phyloP scores from a whole-genome alignment of 2,113 vertebrate genomes.

The Sterrhoptilus dennistouni region DNA sequence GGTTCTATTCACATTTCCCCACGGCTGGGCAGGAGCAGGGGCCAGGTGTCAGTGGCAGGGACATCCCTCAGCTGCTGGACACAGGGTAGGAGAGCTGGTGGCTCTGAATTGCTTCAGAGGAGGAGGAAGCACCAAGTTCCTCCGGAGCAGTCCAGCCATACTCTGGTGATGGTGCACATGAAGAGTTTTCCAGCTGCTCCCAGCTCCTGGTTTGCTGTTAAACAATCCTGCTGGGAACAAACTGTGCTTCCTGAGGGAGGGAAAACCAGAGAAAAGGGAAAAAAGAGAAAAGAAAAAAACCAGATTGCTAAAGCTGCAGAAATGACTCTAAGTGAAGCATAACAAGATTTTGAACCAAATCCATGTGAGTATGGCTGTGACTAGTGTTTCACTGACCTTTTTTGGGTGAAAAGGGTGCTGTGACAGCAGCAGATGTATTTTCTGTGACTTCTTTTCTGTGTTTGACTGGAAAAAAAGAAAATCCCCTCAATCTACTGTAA shows the following conservation, averaged over 20 bases:
- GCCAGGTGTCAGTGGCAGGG: not conserved
- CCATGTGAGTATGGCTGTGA: constrained; percentile 34
- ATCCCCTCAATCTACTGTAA: constrained; percentile 58
- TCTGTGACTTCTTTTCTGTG: constrained; percentile 71
- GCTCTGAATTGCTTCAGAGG: constrained; percentile 11
- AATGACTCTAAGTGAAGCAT: not conserved
- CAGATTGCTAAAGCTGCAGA: not conserved
- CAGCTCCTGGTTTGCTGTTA: not conserved
- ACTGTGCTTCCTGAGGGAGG: not conserved
- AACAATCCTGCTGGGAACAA: not conserved
- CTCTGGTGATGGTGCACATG: not conserved
- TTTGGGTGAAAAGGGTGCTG: constrained; percentile 22
- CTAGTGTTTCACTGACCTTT: not conserved
- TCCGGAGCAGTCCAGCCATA: not conserved
- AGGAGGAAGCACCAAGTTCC: not conserved
- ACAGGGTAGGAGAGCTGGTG: not conserved
- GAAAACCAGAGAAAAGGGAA: not conserved
- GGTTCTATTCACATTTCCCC: not conserved
- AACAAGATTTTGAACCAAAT: constrained; percentile 4
- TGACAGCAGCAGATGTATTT: constrained; percentile 73
- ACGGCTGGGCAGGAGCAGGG: constrained; percentile 6
- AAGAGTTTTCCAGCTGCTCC: not conserved
- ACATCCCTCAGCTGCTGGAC: not conserved
- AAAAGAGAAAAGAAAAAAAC: too few species aligned
- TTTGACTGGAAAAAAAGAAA: constrained; percentile 6